phyloP scores from a whole-genome alignment of 2,797 vertebrate species.

The Dallia pectoralis region DNA sequence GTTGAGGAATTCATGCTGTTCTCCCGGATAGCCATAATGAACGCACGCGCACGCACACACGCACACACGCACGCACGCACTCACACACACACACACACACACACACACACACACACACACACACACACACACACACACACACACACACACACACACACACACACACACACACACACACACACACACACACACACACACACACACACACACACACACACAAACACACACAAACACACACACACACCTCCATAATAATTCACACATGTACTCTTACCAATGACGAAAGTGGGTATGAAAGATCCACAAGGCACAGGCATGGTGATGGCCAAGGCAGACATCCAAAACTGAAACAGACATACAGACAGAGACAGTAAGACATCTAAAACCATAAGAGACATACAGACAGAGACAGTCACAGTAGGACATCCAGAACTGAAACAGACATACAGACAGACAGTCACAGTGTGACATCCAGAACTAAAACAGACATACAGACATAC shows the following conservation, averaged over 20 bases:
- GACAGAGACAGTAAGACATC: too few species aligned
- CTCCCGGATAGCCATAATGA: too few species aligned
- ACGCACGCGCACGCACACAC: too few species aligned
- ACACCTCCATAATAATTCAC: too few species aligned
- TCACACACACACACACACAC: too few species aligned
- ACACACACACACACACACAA: slow-evolving; percentile 2
- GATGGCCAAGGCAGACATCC: slow-evolving; percentile 96
- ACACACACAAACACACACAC: slow-evolving; percentile 1
- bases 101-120: too few species aligned
- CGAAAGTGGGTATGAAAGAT: slow-evolving; percentile 96
- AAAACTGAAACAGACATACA: slow-evolving; percentile 77
- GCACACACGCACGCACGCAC: too few species aligned
- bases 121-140: neutral
- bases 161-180: neutral
- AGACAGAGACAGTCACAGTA: too few species aligned
- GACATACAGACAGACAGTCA: slow-evolving; percentile 40
- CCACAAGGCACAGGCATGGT: slow-evolving; percentile 96
- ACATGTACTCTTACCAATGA: slow-evolving; percentile 89
- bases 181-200: slow-evolving; percentile 9
- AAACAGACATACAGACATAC: slow-evolving; percentile 12
- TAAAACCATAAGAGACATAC: too few species aligned
- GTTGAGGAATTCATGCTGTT: too few species aligned
- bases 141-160: neutral
- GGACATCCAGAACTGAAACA: too few species aligned
- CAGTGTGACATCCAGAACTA: too few species aligned